phyloP scores from a whole-genome alignment of 2,797 vertebrate genomes.

The Taenioides sp. region DNA sequence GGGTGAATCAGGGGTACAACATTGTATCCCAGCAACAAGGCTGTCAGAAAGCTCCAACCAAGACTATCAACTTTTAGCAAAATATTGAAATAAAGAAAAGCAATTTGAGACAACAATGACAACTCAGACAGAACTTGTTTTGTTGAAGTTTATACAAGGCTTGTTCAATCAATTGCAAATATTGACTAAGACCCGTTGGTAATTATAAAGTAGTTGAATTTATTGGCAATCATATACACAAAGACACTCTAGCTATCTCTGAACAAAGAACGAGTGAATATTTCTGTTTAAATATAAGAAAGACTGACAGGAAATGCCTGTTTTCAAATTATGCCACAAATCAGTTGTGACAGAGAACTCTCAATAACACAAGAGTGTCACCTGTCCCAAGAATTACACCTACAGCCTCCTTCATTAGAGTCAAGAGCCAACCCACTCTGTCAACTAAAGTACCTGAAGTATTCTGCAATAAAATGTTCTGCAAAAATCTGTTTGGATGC shows the following conservation, averaged over 20 bases:
- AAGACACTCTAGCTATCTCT: background rate
- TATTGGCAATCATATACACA: background rate
- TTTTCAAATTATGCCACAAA: background rate
- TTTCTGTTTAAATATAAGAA: background rate
- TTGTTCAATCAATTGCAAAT: background rate
- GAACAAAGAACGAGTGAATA: no score
- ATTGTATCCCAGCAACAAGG: constrained; percentile 53
- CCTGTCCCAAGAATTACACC: background rate
- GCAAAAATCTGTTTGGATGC: background rate
- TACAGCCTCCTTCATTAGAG: background rate
- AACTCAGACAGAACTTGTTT: constrained; percentile 5
- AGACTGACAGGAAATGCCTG: background rate
- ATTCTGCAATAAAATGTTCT: background rate
- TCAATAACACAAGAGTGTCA: background rate
- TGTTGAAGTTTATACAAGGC: background rate
- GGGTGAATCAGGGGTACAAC: constrained; percentile 38
- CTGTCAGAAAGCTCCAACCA: constrained; percentile 31
- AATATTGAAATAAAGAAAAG: constrained; percentile 2
- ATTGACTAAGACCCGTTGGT: background rate
- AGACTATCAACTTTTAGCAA: constrained; percentile 22
- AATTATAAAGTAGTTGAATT: background rate
- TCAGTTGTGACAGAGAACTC: background rate
- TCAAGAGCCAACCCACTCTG: background rate
- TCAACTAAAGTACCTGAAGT: background rate
- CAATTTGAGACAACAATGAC: background rate